Percentiles rank a stretch among this genome's conserved stretches.
Conservation (phyloP, 35 echinoderm and acorn worm genomes). For the Diadema setosum region DNA sequence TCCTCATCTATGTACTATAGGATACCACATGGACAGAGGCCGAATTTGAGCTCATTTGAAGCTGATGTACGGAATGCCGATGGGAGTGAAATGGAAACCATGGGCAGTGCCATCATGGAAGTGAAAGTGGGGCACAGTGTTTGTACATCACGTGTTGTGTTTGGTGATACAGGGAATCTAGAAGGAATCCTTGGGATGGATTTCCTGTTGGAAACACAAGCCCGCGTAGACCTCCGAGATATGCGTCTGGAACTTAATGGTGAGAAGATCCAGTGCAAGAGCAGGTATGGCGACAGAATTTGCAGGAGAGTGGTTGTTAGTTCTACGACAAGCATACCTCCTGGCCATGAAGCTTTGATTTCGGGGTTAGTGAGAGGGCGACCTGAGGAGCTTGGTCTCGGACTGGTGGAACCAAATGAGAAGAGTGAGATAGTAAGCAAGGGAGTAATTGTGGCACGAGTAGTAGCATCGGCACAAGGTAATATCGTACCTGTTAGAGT, state of each 20-base stretch:
- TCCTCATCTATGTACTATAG: background rate
- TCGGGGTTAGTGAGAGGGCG: background rate
- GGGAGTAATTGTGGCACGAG: too few species aligned
- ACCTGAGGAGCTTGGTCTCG: background rate
- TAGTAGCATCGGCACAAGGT: too few species aligned
- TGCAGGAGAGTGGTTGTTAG: background rate
- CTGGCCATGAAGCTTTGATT: conserved; percentile 14
- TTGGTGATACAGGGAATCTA: too few species aligned
- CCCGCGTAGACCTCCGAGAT: too few species aligned
- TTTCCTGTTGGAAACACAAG: too few species aligned
- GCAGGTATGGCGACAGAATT: background rate
- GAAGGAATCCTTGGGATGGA: too few species aligned
- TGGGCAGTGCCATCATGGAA: too few species aligned
- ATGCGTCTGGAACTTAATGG: too few species aligned
- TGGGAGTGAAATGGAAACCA: too few species aligned
- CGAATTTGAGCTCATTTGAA: background rate
- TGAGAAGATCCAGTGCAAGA: background rate
- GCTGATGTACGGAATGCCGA: too few species aligned
- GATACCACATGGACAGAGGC: background rate
- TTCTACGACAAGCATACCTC: background rate
- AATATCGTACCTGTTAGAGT: conserved; percentile 8
- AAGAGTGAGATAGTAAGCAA: background rate
- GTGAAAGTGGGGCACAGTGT: too few species aligned
- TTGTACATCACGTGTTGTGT: too few species aligned
- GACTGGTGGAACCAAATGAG: background rate